A percentile compares a stretch with the other conserved stretches of the same genome.
Conservation (phyloP, 2,113 vertebrate species). For the Athene noctua region DNA sequence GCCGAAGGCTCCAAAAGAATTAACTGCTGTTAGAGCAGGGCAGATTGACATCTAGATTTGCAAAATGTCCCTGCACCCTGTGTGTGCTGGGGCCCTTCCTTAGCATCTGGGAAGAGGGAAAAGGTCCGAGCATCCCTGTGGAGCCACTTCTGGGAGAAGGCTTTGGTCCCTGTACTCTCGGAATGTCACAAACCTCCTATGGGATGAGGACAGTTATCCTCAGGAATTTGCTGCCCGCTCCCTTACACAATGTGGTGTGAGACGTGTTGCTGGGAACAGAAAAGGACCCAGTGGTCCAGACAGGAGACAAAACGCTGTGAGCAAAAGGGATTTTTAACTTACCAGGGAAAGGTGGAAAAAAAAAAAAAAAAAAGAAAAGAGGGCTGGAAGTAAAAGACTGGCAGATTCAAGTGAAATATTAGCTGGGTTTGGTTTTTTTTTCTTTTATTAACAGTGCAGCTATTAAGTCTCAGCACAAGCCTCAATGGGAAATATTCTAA, state of each 20-base stretch:
- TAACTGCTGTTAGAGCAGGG: not conserved
- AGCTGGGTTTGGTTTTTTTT: not conserved
- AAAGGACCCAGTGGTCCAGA: not conserved
- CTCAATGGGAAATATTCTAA: not conserved
- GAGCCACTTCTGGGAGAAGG: not conserved
- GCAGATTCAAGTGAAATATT: not conserved
- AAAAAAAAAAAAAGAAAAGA: not conserved
- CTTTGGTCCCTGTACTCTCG: rapidly evolving
- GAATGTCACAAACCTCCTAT: rapidly evolving
- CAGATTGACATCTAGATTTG: not conserved
- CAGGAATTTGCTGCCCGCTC: not conserved
- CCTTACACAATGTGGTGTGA: not conserved
- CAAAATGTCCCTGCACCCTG: not conserved
- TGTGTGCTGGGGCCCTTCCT: not conserved
- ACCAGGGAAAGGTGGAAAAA: not conserved
- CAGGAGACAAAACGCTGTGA: not conserved
- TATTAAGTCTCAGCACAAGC: not conserved
- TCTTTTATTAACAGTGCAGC: not conserved
- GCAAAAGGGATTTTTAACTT: not conserved
- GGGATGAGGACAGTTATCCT: not conserved
- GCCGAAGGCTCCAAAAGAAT: not conserved
- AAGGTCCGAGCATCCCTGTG: not conserved
- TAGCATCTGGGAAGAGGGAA: not conserved
- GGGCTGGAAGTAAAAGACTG: not conserved
- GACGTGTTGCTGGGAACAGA: not conserved